phyloP scores from a whole-genome alignment of 2,888 invertebrate genomes.

The Globia sparganii region DNA sequence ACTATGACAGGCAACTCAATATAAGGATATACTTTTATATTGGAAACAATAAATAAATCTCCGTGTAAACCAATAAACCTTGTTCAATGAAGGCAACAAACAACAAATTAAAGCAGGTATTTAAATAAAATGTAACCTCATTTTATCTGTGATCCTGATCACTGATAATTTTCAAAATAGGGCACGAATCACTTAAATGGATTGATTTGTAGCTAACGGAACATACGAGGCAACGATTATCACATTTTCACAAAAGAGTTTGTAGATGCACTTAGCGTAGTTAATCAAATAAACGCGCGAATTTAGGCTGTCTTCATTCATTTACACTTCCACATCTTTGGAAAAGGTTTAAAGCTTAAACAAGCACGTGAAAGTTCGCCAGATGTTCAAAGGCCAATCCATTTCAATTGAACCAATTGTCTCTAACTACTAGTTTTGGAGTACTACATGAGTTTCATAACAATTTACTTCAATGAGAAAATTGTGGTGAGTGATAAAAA shows the following conservation, averaged over 20 bases:
- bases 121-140: not conserved
- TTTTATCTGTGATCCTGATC: conserved; percentile 29
- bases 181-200: conserved; percentile 53
- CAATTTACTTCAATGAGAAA: conserved; percentile 80
- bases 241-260: conserved; percentile 81
- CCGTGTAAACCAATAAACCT: not conserved
- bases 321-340: conserved; percentile 48
- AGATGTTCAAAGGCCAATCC: conserved; percentile 76
- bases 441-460: conserved; percentile 73
- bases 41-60: not conserved
- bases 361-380: conserved; percentile 53
- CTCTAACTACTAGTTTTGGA: conserved; percentile 70
- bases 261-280: conserved; percentile 76
- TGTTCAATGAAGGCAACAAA: not conserved
- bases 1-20: conserved; percentile 34
- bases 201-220: conserved; percentile 66
- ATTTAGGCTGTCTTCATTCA: conserved; percentile 69
- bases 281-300: conserved; percentile 77
- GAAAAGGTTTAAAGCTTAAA: conserved; percentile 42
- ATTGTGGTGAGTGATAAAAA: conserved; percentile 72
- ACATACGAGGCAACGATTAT: conserved; percentile 71
- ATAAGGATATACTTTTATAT: not conserved
- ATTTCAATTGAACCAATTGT: conserved; percentile 80
- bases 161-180: conserved; percentile 42
- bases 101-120: conserved; percentile 1